Evolutionary conservation across 2,888 invertebrate genomes (phyloP), one percentile per base, ranked within the genome.

Genomic region (Spicauda simplicius): DNA sequence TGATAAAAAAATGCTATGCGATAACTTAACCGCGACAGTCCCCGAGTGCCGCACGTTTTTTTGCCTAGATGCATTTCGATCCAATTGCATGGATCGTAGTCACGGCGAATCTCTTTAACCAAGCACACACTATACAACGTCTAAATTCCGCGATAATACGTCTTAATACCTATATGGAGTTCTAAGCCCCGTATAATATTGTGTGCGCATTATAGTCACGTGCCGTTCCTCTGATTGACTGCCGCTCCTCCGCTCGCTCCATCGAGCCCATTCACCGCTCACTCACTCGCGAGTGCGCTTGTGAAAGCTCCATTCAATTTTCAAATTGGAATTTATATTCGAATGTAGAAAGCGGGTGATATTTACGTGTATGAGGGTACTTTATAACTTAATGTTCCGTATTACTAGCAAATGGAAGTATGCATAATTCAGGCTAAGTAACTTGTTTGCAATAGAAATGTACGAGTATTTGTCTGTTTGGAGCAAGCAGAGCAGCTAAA

Each of bases 261-360:
- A 59, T 48, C 48, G 25, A 59, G 19, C 25, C 48, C 20, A 59
- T 48, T 25, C 58, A 25, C 58, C 20, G 58, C 45, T 59, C 58
- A 45, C 41, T 57, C 57, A 14, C 45, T 45, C 45, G 45, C 45
- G 41, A 48, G 58, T 48, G 58, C 48, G 48, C 45, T 45, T 48
- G 45, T 48, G 48, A 48, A 25, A 25, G 58, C 20, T 25, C 45
- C 48, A 59, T 60, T 60, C 50, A 16, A 59, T 59, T 59, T 59
- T 59, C 48, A 30, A 59, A 59, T 50, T 50, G 59, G 30, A 58
- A 60, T 25, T 20, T 48, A 14, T 20, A 58, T 20, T 41, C 18
- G 41, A 41, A 19, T 14, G 37, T 41, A 18, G 33, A 56, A 56
- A n/a, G 45, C 14, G 45, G 12, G n/a, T n/a, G n/a, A 37, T 37